phyloP scores from a whole-genome alignment of 2,888 invertebrate genomes.

The Frankliniella intonsa region DNA sequence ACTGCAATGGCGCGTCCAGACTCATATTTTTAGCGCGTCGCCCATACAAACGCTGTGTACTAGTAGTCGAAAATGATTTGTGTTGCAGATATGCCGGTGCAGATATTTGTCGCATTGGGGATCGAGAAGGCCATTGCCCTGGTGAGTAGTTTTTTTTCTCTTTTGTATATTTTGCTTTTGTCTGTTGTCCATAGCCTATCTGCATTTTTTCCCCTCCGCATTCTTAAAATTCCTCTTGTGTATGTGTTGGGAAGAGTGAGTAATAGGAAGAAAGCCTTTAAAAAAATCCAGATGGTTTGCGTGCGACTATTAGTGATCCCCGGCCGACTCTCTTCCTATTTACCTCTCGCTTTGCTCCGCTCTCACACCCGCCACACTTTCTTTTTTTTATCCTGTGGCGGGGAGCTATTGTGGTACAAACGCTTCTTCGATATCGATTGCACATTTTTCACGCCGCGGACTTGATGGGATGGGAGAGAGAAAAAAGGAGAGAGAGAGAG shows the following conservation, averaged over 20 bases:
- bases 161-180: neutral
- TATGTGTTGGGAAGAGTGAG: no score
- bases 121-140: conserved; percentile 3
- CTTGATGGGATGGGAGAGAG: no score
- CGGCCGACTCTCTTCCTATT: no score
- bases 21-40: neutral
- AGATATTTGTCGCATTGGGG: conserved; percentile 2
- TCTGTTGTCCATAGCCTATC: neutral
- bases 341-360: no score
- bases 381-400: no score
- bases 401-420: no score
- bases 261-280: no score
- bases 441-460: neutral
- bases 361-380: no score
- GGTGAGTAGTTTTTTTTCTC: neutral
- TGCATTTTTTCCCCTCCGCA: neutral
- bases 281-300: no score
- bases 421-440: neutral
- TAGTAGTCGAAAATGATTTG: conserved; percentile 2
- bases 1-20: neutral
- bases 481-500: no score
- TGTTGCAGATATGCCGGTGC: conserved; percentile 23
- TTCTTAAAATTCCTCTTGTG: neutral
- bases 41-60: neutral
- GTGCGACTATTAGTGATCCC: no score